Evolutionary conservation across 1,140 invertebrate species (phyloP).

Genomic region (Adoxophyes honmai): DNA sequence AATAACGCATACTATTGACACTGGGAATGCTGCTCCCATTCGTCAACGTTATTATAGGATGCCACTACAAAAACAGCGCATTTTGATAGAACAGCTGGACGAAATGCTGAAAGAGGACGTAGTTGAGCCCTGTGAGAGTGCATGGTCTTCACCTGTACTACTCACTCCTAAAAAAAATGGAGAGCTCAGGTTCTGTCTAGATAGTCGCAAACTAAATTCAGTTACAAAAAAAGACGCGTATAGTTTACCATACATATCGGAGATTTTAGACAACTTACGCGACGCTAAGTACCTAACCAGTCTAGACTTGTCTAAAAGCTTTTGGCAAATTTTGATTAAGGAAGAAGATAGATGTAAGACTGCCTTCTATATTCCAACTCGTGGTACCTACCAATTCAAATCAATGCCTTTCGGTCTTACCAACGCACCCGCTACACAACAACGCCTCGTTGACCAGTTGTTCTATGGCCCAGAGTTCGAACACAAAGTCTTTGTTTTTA

Average conservation of each 20-base stretch:
- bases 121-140: no score
- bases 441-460: conserved; percentile 4
- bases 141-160: no score
- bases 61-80: conserved; percentile 24
- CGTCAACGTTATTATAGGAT: conserved; percentile 31
- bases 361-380: neutral
- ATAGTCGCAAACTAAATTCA: conserved; percentile 38
- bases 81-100: conserved; percentile 12
- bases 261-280: conserved; percentile 52
- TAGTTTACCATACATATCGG: conserved; percentile 29
- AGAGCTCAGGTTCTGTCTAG: conserved; percentile 31
- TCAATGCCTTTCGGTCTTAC: conserved; percentile 48
- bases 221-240: no score
- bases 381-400: conserved; percentile 33
- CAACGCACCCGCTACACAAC: conserved; percentile 39
- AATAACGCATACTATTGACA: conserved; percentile 25
- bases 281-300: neutral
- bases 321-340: conserved; percentile 5
- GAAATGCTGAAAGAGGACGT: no score
- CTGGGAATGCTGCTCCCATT: conserved; percentile 28
- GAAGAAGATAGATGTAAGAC: neutral
- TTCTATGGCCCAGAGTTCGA: conserved; percentile 20
- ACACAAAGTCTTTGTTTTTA: conserved; percentile 31
- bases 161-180: no score
- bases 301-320: conserved; percentile 27